Evolutionary conservation across 2,888 invertebrate genomes (phyloP).

Genomic region (Keiferia lycopersicella): DNA sequence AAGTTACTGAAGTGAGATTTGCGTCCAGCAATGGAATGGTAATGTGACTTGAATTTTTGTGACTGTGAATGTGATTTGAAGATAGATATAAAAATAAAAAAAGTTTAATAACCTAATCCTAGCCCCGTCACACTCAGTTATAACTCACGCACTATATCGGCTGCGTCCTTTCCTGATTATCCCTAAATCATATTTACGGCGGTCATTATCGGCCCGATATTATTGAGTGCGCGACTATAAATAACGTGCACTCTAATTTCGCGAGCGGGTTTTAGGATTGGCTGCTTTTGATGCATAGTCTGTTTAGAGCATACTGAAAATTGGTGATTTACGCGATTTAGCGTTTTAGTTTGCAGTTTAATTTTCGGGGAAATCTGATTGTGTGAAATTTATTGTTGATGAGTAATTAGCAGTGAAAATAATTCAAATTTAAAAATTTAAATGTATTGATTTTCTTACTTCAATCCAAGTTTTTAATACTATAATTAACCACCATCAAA

Average conservation of each 20-base stretch:
- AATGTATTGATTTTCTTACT: too few relatives aligned
- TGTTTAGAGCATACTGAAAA: constrained; percentile 11
- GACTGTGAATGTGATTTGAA: too few relatives aligned
- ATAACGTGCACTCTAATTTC: constrained; percentile 61
- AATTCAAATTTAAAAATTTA: too few relatives aligned
- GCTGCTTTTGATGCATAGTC: constrained; percentile 20
- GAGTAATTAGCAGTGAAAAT: too few relatives aligned
- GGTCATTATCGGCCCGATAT: constrained; percentile 62
- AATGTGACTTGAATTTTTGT: too few relatives aligned
- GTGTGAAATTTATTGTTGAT: background rate
- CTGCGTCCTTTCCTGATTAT: constrained; percentile 52
- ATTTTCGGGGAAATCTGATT: constrained; percentile 8
- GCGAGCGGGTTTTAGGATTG: constrained; percentile 46
- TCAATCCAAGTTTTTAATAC: too few relatives aligned
- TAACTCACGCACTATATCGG: constrained; percentile 29
- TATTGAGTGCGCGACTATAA: constrained; percentile 59
- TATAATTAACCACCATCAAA: too few relatives aligned
- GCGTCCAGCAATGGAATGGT: too few relatives aligned
- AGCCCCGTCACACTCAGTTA: constrained; percentile 5
- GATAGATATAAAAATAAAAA: background rate
- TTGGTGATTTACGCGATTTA: constrained; percentile 3
- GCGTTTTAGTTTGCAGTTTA: constrained; percentile 5
- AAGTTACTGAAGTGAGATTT: too few relatives aligned
- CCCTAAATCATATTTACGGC: constrained; percentile 68
- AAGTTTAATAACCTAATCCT: background rate